phyloP scores from a whole-genome alignment of 2,888 invertebrate genomes.

The Dorcus hopei region DNA sequence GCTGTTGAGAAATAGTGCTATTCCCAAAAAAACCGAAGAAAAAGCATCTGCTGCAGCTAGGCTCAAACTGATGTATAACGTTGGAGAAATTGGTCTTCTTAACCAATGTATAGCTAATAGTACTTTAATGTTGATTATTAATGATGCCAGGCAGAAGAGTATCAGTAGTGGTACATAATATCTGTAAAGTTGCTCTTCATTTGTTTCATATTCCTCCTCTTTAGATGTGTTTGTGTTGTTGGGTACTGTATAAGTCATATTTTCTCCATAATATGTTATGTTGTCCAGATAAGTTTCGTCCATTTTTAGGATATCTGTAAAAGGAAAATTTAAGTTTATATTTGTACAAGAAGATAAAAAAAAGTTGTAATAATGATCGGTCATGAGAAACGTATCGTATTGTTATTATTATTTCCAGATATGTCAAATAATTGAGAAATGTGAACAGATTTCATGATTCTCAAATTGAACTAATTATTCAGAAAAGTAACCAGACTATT shows the following conservation, averaged over 20 bases:
- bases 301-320: neutral
- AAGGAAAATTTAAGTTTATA: neutral
- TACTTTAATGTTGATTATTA: slow-evolving; percentile 55
- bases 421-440: too few relatives aligned
- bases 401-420: too few relatives aligned
- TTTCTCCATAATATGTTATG: too few relatives aligned
- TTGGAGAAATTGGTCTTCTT: slow-evolving; percentile 55
- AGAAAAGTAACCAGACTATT: too few relatives aligned
- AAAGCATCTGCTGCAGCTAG: slow-evolving; percentile 59
- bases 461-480: too few relatives aligned
- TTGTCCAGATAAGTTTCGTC: neutral
- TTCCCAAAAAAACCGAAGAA: slow-evolving; percentile 53
- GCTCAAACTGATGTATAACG: slow-evolving; percentile 58
- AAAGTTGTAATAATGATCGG: too few relatives aligned
- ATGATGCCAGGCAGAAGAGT: slow-evolving; percentile 53
- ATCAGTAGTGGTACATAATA: slow-evolving; percentile 44
- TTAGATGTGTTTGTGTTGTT: neutral
- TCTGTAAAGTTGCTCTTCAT: slow-evolving; percentile 20
- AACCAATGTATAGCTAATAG: slow-evolving; percentile 57
- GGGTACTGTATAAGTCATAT: too few relatives aligned
- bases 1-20: slow-evolving; percentile 55
- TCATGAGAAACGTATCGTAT: too few relatives aligned
- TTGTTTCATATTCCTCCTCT: neutral
- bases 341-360: too few relatives aligned
- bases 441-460: too few relatives aligned